These are phyloP conservation scores for Bambusicola thoracicus DNA, from an alignment of 2,113 vertebrate species.

Conservation along the genomic window DNA sequence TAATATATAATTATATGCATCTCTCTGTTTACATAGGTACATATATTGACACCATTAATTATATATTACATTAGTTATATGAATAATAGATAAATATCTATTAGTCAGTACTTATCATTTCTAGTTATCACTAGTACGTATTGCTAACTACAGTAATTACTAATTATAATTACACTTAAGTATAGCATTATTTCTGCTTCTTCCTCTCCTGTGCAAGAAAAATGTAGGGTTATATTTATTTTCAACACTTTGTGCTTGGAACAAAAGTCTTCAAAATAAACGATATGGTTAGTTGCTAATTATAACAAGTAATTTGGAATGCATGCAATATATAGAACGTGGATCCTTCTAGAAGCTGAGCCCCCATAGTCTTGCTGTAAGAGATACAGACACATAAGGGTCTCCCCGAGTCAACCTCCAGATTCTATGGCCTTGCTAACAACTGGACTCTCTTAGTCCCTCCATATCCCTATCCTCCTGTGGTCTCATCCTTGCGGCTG, in stretches of 20 bases:
- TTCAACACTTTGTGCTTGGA: background rate
- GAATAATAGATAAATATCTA: background rate
- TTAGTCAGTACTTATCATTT: background rate
- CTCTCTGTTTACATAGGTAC: fast-evolving
- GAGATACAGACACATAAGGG: background rate
- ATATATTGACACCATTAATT: background rate
- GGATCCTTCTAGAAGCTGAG: background rate
- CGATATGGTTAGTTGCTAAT: background rate
- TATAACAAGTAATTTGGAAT: background rate
- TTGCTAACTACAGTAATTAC: background rate
- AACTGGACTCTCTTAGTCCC: background rate
- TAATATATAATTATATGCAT: background rate
- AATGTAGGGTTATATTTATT: background rate
- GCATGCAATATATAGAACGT: fast-evolving
- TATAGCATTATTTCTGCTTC: background rate
- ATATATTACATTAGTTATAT: background rate
- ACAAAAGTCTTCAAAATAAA: background rate
- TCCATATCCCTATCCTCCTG: background rate
- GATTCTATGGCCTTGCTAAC: fast-evolving
- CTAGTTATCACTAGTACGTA: background rate
- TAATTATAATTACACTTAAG: background rate
- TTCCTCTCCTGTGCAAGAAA: background rate
- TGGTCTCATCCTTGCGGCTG: background rate
- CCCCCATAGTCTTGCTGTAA: background rate
- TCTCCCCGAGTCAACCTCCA: background rate